Evolutionary conservation across 2,113 vertebrate species (phyloP), one percentile per base, ranked within the genome.

Genomic region (Lophura nycthemera): DNA sequence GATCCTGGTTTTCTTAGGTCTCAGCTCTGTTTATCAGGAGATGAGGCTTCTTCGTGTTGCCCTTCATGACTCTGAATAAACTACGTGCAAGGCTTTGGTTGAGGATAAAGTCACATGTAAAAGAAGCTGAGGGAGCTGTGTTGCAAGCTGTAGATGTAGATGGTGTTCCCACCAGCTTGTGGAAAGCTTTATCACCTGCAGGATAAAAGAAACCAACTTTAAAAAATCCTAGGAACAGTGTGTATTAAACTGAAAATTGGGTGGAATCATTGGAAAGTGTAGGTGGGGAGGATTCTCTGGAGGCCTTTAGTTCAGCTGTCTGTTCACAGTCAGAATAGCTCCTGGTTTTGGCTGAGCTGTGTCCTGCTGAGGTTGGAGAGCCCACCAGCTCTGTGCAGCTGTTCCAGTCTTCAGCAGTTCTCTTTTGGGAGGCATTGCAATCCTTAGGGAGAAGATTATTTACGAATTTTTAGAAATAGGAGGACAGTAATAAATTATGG

Each of bases 301-400:
- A 42, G 38, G 48, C 20, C 56, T 70, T 10, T 4, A 12, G 25
- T 15, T 45, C 32, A 34, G 48, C 43, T 40, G 14, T 21, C 29
- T 18, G 36, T 29, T 52, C 48, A 1, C 9, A 10, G 47, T 38
- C 30, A 8, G 38, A 4, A 24, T 13, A 27, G 29, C 11, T 43
- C 6, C 24, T 12, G 40, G 21, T 29, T 5, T 3, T 3, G 22
- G 24, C 59, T 15, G 43, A 2, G 30, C 72, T 22, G 43, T 2
- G 13, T 47, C 42, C 40, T 0, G 0, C 4, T n/a, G 36, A 5
- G 47, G 52, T 13, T 3, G 40, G n/a, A 13, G 67, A 54, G 27
- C 60, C 40, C 45, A 4, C 13, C 0, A 3, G 54, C 5, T 38
- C 1, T 0, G 15, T 19, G 54, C 0, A 0, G 14, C 40, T 4